Evolutionary conservation across 2,888 invertebrate genomes (phyloP).

Genomic region (Eudemis profundana): DNA sequence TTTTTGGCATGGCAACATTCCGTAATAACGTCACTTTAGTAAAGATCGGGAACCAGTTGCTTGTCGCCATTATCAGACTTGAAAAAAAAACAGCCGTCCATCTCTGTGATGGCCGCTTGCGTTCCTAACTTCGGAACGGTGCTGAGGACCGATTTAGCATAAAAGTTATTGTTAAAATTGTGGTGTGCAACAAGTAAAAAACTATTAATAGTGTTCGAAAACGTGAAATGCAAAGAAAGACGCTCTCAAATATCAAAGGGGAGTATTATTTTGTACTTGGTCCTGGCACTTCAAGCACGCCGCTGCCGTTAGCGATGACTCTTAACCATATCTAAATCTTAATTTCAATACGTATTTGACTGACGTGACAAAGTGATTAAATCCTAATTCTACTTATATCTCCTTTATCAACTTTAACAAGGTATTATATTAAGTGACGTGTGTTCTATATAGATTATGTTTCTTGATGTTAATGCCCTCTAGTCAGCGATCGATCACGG

Average conservation of each 20-base stretch:
- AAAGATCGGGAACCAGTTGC: conserved; percentile 3
- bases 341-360: conserved; percentile 57
- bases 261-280: conserved; percentile 66
- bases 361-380: conserved; percentile 66
- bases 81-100: conserved; percentile 50
- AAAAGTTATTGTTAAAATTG: conserved; percentile 64
- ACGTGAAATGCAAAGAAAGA: conserved; percentile 84
- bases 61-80: conserved; percentile 23
- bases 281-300: conserved; percentile 62
- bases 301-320: conserved; percentile 65
- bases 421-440: not conserved
- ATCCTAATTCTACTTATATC: conserved; percentile 37
- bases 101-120: conserved; percentile 69
- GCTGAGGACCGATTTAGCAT: conserved; percentile 63
- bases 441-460: conserved; percentile 10
- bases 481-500: conserved; percentile 35
- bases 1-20: conserved; percentile 15
- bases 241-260: conserved; percentile 81
- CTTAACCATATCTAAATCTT: conserved; percentile 58
- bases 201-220: conserved; percentile 65
- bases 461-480: conserved; percentile 34
- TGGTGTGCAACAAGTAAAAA: conserved; percentile 63
- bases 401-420: conserved; percentile 20
- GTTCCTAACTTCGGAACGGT: conserved; percentile 75
- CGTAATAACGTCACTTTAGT: conserved; percentile 24